A percentile compares a stretch with the other conserved stretches of the same genome.
Evolutionary conservation across 2,113 vertebrate genomes (phyloP).

Genomic region (Carassius carassius): DNA sequence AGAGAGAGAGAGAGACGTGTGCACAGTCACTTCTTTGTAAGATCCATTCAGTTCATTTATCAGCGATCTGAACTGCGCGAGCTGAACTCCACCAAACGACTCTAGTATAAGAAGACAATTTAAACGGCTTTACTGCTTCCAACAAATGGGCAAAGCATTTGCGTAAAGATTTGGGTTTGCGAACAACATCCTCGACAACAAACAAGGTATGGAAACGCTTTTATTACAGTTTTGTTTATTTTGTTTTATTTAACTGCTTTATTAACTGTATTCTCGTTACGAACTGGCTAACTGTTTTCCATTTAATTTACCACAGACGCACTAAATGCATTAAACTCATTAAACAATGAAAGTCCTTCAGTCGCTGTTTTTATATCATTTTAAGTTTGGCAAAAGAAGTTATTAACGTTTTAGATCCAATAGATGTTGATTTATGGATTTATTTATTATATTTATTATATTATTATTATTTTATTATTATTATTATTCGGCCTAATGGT

Average conservation of each 20-base stretch:
- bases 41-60: neutral
- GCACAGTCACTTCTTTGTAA: neutral
- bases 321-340: neutral
- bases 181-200: conserved; percentile 3
- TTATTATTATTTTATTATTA: no score
- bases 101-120: neutral
- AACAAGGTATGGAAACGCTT: neutral
- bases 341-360: neutral
- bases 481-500: no score
- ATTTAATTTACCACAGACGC: neutral
- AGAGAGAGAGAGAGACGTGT: neutral
- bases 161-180: neutral
- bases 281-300: neutral
- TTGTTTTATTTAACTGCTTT: neutral
- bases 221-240: neutral
- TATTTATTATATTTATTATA: neutral
- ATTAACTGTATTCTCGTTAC: neutral
- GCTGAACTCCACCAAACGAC: neutral
- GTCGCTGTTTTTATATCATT: neutral
- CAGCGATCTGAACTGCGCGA: neutral
- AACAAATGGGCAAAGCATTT: neutral
- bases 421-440: neutral
- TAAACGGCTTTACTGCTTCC: neutral
- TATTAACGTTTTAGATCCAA: neutral
- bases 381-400: neutral